Conservation (phyloP, 1,140 invertebrate genomes). For the Monochamus saltuarius region DNA sequence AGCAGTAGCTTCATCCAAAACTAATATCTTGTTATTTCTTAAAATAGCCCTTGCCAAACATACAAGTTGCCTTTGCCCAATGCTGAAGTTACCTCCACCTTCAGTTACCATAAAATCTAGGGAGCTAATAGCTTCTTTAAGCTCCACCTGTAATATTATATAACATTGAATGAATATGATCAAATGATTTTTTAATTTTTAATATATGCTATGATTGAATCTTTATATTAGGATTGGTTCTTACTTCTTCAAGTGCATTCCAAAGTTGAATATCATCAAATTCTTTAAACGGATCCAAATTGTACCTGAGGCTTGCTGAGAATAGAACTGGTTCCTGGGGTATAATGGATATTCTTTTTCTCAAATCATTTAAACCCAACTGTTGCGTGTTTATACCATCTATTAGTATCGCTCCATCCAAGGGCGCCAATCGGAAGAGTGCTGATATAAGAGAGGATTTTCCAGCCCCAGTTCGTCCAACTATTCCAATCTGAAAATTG, state of each 20-base stretch:
- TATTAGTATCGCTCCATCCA: slow-evolving; percentile 71
- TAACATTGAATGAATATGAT: too few relatives aligned
- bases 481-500: slow-evolving; percentile 59
- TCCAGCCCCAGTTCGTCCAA: slow-evolving; percentile 79
- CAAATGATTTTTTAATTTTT: too few relatives aligned
- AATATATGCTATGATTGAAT: too few relatives aligned
- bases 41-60: slow-evolving; percentile 71
- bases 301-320: slow-evolving; percentile 74
- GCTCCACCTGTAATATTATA: too few relatives aligned
- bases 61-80: slow-evolving; percentile 73
- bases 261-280: too few relatives aligned
- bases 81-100: slow-evolving; percentile 68
- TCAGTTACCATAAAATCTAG: too few relatives aligned
- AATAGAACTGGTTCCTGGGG: slow-evolving; percentile 86
- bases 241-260: too few relatives aligned
- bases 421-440: slow-evolving; percentile 66
- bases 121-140: too few relatives aligned
- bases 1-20: slow-evolving; percentile 62
- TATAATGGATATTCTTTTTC: slow-evolving; percentile 77
- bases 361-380: slow-evolving; percentile 67
- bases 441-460: slow-evolving; percentile 79
- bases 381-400: slow-evolving; percentile 67
- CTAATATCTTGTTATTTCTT: slow-evolving; percentile 66
- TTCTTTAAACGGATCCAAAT: slow-evolving; percentile 81
- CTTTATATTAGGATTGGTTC: too few relatives aligned